Percentiles rank a stretch among this genome's conserved stretches.
Evolutionary conservation across 2,113 vertebrate species (phyloP).

Genomic region (Corythoichthys intestinalis): DNA sequence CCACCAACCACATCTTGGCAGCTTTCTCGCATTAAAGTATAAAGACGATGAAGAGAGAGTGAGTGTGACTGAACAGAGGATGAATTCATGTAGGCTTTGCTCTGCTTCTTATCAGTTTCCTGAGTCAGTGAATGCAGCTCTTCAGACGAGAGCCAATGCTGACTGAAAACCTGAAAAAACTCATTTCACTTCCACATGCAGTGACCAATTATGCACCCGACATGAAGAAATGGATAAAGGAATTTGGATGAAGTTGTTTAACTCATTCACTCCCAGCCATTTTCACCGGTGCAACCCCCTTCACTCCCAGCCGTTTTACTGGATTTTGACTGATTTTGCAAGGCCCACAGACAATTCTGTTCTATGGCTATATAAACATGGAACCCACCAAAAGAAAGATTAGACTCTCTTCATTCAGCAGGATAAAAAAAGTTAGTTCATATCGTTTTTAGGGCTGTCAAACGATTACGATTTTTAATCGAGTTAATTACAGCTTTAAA

Average conservation of each 20-base stretch:
- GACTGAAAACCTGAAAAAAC: conserved; percentile 43
- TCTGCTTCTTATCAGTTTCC: conserved; percentile 72
- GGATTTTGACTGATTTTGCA: too few relatives aligned
- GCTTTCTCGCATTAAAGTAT: conserved; percentile 70
- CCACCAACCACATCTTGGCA: conserved; percentile 30
- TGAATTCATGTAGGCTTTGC: conserved; percentile 65
- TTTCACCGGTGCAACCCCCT: too few relatives aligned
- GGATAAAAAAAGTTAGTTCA: too few relatives aligned
- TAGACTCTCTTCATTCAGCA: too few relatives aligned
- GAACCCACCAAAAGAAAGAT: too few relatives aligned
- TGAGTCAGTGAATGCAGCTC: conserved; percentile 68
- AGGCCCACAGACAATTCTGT: too few relatives aligned
- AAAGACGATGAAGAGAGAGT: conserved; percentile 44
- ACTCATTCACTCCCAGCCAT: too few relatives aligned
- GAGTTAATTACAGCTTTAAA: too few relatives aligned
- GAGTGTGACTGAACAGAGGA: conserved; percentile 62
- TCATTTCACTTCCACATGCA: conserved; percentile 23
- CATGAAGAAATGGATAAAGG: background rate
- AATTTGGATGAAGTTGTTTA: background rate
- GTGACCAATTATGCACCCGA: conserved; percentile 3
- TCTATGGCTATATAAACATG: too few relatives aligned
- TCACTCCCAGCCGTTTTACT: too few relatives aligned
- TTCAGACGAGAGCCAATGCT: conserved; percentile 59
- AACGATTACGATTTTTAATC: too few relatives aligned
- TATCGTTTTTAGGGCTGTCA: too few relatives aligned